Conservation (phyloP, 1,140 invertebrate genomes). For the Elysia chlorotica region DNA sequence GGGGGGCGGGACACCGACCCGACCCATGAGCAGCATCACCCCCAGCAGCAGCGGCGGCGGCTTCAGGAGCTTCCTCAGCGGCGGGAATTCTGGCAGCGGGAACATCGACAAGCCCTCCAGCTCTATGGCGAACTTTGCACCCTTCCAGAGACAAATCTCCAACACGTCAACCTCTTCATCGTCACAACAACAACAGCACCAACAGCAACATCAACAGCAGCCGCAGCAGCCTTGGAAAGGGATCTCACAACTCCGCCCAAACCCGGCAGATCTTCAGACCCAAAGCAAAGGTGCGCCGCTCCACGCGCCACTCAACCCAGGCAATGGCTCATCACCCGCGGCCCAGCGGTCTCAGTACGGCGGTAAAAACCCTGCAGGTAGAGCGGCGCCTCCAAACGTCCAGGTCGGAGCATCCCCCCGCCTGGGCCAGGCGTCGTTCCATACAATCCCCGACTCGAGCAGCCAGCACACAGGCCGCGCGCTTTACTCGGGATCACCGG, state of each 20-base stretch:
- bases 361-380: neutral
- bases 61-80: too few species aligned
- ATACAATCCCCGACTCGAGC: conserved; percentile 21
- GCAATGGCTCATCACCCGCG: neutral
- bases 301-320: too few species aligned
- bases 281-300: too few species aligned
- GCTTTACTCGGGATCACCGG: conserved; percentile 26
- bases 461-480: neutral
- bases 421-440: conserved; percentile 6
- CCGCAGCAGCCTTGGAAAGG: neutral
- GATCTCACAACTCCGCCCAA: too few species aligned
- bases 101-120: neutral
- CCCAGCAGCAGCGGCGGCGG: too few species aligned
- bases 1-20: too few species aligned
- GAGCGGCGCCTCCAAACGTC: too few species aligned
- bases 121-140: neutral
- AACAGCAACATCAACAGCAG: conserved; percentile 2
- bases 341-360: neutral
- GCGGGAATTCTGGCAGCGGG: too few species aligned
- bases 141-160: too few species aligned
- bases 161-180: too few species aligned
- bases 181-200: neutral
- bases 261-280: too few species aligned
- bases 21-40: too few species aligned
- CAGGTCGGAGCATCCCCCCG: neutral